Evolutionary conservation across 2,888 invertebrate species (phyloP).

Genomic region (Idaea straminata): DNA sequence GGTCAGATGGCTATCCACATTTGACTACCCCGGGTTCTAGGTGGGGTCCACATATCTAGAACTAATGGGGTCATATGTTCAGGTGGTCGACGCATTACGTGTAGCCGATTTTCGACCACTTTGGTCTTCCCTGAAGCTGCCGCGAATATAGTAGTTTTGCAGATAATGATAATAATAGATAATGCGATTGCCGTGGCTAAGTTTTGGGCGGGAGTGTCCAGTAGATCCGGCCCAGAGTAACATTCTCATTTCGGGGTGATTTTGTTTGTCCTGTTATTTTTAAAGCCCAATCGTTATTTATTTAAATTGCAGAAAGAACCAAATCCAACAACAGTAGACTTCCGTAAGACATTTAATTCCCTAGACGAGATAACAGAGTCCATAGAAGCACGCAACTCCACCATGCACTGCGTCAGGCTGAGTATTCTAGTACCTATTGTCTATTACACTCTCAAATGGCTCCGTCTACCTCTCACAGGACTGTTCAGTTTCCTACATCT

Average conservation of each 20-base stretch:
- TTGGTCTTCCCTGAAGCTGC: not conserved
- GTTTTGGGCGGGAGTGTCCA: too few species aligned
- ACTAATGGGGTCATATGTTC: too few species aligned
- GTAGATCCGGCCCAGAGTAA: too few species aligned
- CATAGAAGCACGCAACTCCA: conserved; percentile 16
- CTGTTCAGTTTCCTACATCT: conserved; percentile 19
- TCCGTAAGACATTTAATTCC: conserved; percentile 40
- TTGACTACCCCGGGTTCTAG: not conserved
- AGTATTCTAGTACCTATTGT: conserved; percentile 40
- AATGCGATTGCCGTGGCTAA: too few species aligned
- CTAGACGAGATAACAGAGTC: conserved; percentile 24
- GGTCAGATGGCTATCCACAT: too few species aligned
- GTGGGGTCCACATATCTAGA: not conserved
- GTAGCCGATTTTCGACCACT: too few species aligned
- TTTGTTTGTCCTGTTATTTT: not conserved
- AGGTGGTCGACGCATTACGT: too few species aligned
- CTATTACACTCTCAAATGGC: conserved; percentile 40
- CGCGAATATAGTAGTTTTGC: not conserved
- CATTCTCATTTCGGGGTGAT: not conserved
- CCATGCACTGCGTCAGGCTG: conserved; percentile 35
- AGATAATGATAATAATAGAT: too few species aligned
- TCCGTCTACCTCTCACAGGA: conserved; percentile 29
- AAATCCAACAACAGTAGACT: conserved; percentile 36
- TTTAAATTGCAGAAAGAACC: conserved; percentile 35
- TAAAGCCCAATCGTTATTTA: not conserved